These are phyloP conservation scores for Bufo gargarizans DNA, from an alignment of 2,113 vertebrate genomes.

Conservation along the genomic window DNA sequence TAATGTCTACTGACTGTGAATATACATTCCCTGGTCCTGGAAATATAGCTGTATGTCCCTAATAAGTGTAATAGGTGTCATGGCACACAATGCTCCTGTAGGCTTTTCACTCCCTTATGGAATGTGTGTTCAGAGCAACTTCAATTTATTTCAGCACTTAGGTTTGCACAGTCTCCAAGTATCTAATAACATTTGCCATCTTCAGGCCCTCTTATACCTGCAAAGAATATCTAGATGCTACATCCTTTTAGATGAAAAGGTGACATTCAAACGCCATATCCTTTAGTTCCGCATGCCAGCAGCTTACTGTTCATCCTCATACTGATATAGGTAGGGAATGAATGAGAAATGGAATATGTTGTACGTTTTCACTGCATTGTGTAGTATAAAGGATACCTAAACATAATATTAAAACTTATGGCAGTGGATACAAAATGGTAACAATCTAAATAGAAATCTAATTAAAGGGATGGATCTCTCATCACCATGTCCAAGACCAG, in stretches of 20 bases:
- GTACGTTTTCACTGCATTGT: neutral
- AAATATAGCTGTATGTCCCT: neutral
- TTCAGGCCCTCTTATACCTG: slow-evolving; percentile 15
- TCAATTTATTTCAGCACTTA: slow-evolving; percentile 44
- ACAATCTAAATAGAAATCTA: too few relatives aligned
- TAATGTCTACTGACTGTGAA: neutral
- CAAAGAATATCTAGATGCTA: neutral
- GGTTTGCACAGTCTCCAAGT: slow-evolving; percentile 1
- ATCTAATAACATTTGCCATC: slow-evolving; percentile 33
- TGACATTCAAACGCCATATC: slow-evolving; percentile 16
- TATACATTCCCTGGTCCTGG: neutral
- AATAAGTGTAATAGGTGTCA: slow-evolving; percentile 28
- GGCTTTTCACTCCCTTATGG: neutral
- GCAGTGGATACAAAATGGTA: too few relatives aligned
- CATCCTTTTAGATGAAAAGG: slow-evolving; percentile 14
- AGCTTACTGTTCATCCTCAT: neutral
- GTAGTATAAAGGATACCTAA: neutral
- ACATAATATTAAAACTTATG: too few relatives aligned
- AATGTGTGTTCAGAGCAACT: slow-evolving; percentile 35
- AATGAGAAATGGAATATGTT: neutral
- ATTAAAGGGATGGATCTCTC: too few relatives aligned
- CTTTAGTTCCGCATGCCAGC: neutral
- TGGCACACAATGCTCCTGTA: neutral
- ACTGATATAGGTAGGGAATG: neutral
- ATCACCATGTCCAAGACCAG: too few relatives aligned